Percentiles rank a stretch among this genome's conserved stretches.
Evolutionary conservation across 2,888 invertebrate species (phyloP).

Genomic region (Protula sp.): DNA sequence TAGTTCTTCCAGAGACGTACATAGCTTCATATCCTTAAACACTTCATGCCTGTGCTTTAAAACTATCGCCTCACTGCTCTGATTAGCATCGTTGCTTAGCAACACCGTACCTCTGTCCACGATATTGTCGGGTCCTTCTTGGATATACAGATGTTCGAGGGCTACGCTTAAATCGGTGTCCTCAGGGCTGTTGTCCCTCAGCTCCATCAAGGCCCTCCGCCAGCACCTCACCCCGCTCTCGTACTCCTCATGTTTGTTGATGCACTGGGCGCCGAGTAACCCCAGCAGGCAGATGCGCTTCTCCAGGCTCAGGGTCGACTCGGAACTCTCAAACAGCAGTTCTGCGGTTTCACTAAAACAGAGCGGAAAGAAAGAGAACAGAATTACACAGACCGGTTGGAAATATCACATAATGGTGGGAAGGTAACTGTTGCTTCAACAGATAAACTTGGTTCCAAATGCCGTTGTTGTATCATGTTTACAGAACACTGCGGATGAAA

Average conservation of each 20-base stretch:
- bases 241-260: slow-evolving; percentile 13
- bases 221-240: slow-evolving; percentile 11
- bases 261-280: slow-evolving; percentile 19
- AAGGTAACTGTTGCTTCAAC: no score
- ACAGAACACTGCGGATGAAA: no score
- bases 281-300: slow-evolving; percentile 11
- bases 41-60: neutral
- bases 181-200: neutral
- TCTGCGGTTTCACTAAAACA: slow-evolving; percentile 16
- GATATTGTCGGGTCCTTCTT: neutral
- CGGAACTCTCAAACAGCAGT: slow-evolving; percentile 6
- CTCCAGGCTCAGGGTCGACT: slow-evolving; percentile 2
- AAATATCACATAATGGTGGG: no score
- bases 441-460: no score
- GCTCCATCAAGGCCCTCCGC: slow-evolving; percentile 6
- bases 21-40: slow-evolving; percentile 27
- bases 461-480: no score
- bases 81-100: neutral
- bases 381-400: no score
- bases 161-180: neutral
- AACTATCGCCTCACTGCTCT: neutral
- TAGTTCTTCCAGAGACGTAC: slow-evolving; percentile 28
- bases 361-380: no score
- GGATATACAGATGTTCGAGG: neutral
- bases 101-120: neutral